A percentile compares a stretch with the other conserved stretches of the same genome.
These are phyloP conservation scores for Oligia latruncula DNA, from an alignment of 2,888 invertebrate genomes.

Conservation along the genomic window DNA sequence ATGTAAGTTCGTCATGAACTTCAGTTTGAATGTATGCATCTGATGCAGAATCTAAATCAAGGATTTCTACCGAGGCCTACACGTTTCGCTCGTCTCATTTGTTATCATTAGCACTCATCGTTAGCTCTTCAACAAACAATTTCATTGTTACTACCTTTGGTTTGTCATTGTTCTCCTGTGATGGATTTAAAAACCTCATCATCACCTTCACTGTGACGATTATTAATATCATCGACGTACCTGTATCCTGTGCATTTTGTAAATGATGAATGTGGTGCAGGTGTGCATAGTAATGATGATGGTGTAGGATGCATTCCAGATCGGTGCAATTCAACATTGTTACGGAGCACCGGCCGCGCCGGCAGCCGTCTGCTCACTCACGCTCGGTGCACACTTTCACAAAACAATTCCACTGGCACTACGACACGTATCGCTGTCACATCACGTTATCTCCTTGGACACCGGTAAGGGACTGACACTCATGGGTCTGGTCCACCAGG, in stretches of 20 bases:
- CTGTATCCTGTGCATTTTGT: constrained; percentile 92
- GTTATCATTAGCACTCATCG: constrained; percentile 84
- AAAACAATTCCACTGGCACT: constrained; percentile 89
- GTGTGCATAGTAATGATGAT: constrained; percentile 93
- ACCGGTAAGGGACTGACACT: constrained; percentile 76
- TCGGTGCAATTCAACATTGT: constrained; percentile 94
- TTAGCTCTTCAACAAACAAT: constrained; percentile 82
- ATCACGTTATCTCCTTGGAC: constrained; percentile 88
- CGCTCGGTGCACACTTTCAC: constrained; percentile 89
- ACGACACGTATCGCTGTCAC: constrained; percentile 87
- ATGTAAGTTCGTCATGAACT: constrained; percentile 68
- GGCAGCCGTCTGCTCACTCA: constrained; percentile 82
- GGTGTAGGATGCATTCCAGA: constrained; percentile 94
- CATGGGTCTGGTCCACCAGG: constrained; percentile 75
- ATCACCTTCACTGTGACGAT: constrained; percentile 61
- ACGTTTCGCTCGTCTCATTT: constrained; percentile 73
- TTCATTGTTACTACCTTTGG: constrained; percentile 79
- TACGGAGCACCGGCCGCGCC: constrained; percentile 81
- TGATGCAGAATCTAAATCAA: constrained; percentile 69
- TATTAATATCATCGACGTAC: constrained; percentile 76
- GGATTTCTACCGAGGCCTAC: constrained; percentile 71
- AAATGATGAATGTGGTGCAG: constrained; percentile 93
- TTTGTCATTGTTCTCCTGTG: constrained; percentile 76
- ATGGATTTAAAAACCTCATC: constrained; percentile 72
- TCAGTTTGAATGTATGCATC: constrained; percentile 68